Evolutionary conservation across 2,113 vertebrate genomes (phyloP).

Genomic region (Phylloscopus trochilus): DNA sequence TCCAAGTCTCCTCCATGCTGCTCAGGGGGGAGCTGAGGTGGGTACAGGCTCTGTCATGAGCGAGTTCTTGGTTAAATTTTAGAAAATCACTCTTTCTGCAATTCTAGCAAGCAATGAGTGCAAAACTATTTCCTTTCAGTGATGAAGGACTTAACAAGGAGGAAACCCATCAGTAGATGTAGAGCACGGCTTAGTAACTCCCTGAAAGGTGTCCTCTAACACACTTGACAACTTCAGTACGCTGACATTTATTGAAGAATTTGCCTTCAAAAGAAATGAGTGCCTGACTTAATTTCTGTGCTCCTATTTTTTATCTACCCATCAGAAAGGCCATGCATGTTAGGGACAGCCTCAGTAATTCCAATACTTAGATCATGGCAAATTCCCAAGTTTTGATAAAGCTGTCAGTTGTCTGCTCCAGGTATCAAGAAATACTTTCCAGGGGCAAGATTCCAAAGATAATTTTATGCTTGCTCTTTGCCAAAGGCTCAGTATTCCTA

Average conservation of each 20-base stretch:
- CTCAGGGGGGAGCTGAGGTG: background rate
- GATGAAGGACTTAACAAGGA: background rate
- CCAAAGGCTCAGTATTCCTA: background rate
- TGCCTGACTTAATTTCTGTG: background rate
- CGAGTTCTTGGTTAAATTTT: background rate
- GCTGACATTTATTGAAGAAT: background rate
- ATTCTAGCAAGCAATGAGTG: background rate
- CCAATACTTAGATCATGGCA: background rate
- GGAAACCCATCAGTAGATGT: background rate
- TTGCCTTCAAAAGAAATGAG: background rate
- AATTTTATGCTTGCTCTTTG: conserved; percentile 8
- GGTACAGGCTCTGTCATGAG: background rate
- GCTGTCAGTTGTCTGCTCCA: background rate
- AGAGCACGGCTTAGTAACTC: background rate
- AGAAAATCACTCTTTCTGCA: background rate
- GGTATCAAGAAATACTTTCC: background rate
- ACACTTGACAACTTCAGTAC: background rate
- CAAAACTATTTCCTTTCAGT: background rate
- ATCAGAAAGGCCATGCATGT: background rate
- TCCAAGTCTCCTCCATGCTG: background rate
- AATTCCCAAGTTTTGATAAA: conserved; percentile 22
- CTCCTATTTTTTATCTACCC: background rate
- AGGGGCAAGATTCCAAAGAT: background rate
- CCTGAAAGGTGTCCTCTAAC: background rate
- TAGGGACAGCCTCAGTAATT: background rate